These are phyloP conservation scores for Scolanthus callimorphus DNA, from an alignment of 92 coral and sea anemone species.

Conservation along the genomic window DNA sequence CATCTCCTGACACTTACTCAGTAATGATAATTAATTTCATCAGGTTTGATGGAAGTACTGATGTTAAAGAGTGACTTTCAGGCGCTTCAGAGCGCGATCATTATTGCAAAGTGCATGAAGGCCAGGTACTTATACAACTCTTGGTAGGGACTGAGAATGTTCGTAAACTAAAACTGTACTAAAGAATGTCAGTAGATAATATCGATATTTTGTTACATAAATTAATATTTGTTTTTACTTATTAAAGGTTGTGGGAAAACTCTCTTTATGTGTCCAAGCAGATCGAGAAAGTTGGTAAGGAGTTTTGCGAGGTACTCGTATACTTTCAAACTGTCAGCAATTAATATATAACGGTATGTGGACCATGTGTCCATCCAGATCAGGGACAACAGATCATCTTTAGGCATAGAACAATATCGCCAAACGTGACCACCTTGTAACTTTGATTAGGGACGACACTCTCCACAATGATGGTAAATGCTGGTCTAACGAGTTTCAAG, in stretches of 20 bases:
- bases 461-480: constrained; percentile 94
- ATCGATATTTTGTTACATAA: background rate
- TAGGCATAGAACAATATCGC: too few species aligned
- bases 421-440: background rate
- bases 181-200: background rate
- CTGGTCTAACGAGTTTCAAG: constrained; percentile 86
- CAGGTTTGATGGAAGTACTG: constrained; percentile 85
- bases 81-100: constrained; percentile 76
- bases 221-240: background rate
- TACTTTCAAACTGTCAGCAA: background rate
- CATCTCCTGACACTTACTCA: too few species aligned
- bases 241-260: constrained; percentile 91
- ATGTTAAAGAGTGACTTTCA: constrained; percentile 64
- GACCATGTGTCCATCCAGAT: too few species aligned
- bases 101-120: constrained; percentile 80
- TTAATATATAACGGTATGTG: too few species aligned
- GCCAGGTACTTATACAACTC: constrained; percentile 73
- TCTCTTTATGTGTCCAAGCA: constrained; percentile 89
- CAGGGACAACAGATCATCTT: too few species aligned
- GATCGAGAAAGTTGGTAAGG: constrained; percentile 97
- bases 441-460: constrained; percentile 63
- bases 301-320: too few species aligned
- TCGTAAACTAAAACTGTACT: too few species aligned
- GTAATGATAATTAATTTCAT: too few species aligned
- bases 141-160: too few species aligned